Percentiles rank a stretch among this genome's conserved stretches.
phyloP scores from a whole-genome alignment of 2,888 invertebrate genomes.

The Drosophila nigritarsus region DNA sequence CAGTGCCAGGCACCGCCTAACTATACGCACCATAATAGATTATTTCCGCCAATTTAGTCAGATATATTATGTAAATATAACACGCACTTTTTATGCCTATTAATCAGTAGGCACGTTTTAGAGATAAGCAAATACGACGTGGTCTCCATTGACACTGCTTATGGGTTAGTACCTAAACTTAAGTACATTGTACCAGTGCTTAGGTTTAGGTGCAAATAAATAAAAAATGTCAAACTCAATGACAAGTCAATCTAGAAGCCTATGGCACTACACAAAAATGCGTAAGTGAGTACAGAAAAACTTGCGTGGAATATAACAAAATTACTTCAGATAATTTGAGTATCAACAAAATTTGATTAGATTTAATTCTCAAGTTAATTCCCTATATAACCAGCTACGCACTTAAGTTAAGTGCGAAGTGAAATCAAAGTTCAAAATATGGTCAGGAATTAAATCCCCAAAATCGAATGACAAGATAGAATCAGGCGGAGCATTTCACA shows the following conservation, averaged over 20 bases:
- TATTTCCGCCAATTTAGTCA: conserved; percentile 62
- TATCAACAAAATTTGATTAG: conserved; percentile 69
- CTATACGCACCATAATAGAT: conserved; percentile 55
- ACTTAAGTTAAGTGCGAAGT: conserved; percentile 20
- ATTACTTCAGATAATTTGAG: conserved; percentile 19
- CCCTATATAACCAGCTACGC: conserved; percentile 53
- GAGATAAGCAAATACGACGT: conserved; percentile 16
- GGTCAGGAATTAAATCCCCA: background rate
- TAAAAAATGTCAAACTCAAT: conserved; percentile 28
- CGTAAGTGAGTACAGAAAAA: conserved; percentile 26
- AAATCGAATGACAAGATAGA: background rate
- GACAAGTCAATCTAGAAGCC: conserved; percentile 31
- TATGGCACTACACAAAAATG: conserved; percentile 27
- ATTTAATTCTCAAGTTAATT: conserved; percentile 18
- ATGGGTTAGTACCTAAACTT: background rate
- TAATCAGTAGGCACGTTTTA: conserved; percentile 47
- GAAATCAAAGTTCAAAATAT: conserved; percentile 30
- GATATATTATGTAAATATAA: conserved; percentile 13
- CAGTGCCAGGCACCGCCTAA: conserved; percentile 65
- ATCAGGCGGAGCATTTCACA: background rate
- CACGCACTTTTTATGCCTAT: conserved; percentile 57
- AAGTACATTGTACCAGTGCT: conserved; percentile 7
- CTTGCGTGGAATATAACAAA: conserved; percentile 28
- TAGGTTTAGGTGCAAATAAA: conserved; percentile 23
- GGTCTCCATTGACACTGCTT: background rate